Evolutionary conservation across 2,797 vertebrate species (phyloP).

Genomic region (Fringilla coelebs): DNA sequence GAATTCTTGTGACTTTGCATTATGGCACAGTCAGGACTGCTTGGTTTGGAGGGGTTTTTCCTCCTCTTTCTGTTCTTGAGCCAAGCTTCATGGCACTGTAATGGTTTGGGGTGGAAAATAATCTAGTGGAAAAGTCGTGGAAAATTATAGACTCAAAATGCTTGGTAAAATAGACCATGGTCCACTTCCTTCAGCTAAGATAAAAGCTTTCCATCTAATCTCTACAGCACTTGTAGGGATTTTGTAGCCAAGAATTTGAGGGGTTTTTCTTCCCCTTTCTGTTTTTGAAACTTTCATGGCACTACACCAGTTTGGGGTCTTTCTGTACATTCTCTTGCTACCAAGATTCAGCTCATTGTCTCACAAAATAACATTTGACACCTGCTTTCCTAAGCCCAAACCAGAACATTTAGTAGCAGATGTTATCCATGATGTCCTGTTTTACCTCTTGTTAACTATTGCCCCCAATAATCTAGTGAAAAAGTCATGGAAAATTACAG

Average conservation of each 20-base stretch:
- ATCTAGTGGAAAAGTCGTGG: too few relatives aligned
- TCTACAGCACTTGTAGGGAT: neutral
- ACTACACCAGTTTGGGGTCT: neutral
- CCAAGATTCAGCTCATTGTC: neutral
- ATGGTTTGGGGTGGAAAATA: neutral
- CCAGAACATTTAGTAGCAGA: neutral
- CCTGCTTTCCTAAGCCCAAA: neutral
- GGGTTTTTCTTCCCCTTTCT: neutral
- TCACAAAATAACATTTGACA: neutral
- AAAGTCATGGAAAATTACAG: neutral
- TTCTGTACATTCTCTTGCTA: neutral
- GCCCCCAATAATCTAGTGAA: neutral
- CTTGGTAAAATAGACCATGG: neutral
- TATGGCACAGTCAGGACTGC: neutral
- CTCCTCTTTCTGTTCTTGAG: neutral
- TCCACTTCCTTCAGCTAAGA: neutral
- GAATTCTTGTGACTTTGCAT: neutral
- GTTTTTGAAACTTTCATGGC: neutral
- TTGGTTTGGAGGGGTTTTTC: neutral
- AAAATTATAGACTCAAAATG: too few relatives aligned
- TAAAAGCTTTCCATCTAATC: neutral
- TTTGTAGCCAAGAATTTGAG: neutral
- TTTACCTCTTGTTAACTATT: neutral
- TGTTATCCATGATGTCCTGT: neutral
- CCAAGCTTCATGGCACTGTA: neutral